A percentile compares a stretch with the other conserved stretches of the same genome.
These are phyloP conservation scores for Eristalinus aeneus DNA, from an alignment of 2,888 invertebrate genomes.

Conservation along the genomic window DNA sequence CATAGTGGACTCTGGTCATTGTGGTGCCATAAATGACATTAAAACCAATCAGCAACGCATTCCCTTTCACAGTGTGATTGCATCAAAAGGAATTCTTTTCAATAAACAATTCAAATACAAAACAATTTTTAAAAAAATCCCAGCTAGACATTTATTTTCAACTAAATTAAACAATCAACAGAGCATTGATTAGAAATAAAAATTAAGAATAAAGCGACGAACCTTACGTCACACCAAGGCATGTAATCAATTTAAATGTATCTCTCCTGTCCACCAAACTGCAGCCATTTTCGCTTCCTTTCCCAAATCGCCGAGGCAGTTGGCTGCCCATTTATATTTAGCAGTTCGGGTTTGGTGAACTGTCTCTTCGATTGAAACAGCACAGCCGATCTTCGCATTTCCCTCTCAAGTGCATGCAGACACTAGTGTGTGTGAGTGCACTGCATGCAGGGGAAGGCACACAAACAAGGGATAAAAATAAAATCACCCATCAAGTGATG, in stretches of 20 bases:
- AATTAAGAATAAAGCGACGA: neutral
- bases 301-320: slow-evolving; percentile 13
- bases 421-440: neutral
- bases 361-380: slow-evolving; percentile 28
- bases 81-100: no score
- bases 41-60: no score
- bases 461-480: slow-evolving; percentile 51
- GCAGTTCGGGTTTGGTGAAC: slow-evolving; percentile 59
- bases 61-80: no score
- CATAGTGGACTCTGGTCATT: no score
- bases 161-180: neutral
- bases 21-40: no score
- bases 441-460: neutral
- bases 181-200: neutral
- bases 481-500: slow-evolving; percentile 24
- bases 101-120: no score
- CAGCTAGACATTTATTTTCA: no score
- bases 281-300: slow-evolving; percentile 12
- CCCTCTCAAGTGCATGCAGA: slow-evolving; percentile 30
- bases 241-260: neutral
- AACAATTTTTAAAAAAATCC: no score
- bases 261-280: neutral
- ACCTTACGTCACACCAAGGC: neutral
- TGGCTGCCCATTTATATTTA: slow-evolving; percentile 57
- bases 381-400: neutral